phyloP scores from a whole-genome alignment of 2,888 invertebrate species.

The Fragum fragum region DNA sequence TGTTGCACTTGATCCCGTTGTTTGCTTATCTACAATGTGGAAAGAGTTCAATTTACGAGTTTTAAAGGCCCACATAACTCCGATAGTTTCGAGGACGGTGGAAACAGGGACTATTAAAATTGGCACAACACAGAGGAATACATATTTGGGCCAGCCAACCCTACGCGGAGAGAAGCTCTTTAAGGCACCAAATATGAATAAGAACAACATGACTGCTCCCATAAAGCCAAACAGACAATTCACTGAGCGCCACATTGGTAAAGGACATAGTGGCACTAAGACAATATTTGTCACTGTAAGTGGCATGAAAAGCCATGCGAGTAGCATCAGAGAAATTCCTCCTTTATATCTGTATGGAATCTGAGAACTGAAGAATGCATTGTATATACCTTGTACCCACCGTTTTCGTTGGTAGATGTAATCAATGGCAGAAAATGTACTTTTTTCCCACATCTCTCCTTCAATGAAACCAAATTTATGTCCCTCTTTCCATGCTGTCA shows the following conservation, averaged over 20 bases:
- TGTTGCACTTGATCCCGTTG: conserved; percentile 10
- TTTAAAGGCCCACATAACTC: conserved; percentile 69
- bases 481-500: conserved; percentile 78
- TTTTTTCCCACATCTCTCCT: conserved; percentile 82
- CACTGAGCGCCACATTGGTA: conserved; percentile 70
- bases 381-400: conserved; percentile 81
- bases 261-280: conserved; percentile 71
- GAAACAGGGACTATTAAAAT: conserved; percentile 70
- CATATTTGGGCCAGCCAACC: conserved; percentile 66
- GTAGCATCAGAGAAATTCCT: conserved; percentile 76
- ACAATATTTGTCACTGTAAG: conserved; percentile 73
- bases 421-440: conserved; percentile 79
- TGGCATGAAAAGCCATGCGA: conserved; percentile 77
- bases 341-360: conserved; percentile 75
- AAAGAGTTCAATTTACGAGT: conserved; percentile 69
- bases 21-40: conserved; percentile 78
- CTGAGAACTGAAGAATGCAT: conserved; percentile 72
- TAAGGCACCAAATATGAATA: conserved; percentile 77
- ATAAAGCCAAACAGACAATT: conserved; percentile 72
- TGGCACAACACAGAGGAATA: conserved; percentile 69
- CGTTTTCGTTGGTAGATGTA: conserved; percentile 79
- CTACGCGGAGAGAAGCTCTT: conserved; percentile 77
- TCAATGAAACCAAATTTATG: conserved; percentile 81
- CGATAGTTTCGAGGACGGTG: conserved; percentile 73
- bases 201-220: conserved; percentile 73